Evolutionary conservation across 2,797 vertebrate species (phyloP), one percentile per base, ranked within the genome.

Genomic region (Lycodopsis pacificus): DNA sequence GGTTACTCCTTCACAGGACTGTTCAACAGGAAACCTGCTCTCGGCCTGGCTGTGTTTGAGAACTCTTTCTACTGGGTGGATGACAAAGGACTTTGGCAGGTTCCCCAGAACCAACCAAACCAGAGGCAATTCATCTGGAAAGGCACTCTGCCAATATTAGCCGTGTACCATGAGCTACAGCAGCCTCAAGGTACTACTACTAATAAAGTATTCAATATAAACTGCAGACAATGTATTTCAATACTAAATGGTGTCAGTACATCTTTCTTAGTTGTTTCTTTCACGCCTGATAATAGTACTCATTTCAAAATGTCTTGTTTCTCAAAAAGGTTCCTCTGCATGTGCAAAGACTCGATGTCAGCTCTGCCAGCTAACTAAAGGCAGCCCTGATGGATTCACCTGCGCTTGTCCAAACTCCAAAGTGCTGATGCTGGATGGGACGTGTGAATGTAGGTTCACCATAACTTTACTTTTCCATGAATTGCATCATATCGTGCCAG

Each of bases 31-130:
- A 88, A 88, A 30, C 80, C 74, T 0, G 87, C 92, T 36, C 86
- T 90, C 0, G 87, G 94, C 44, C 89, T 98, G 20, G 94, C 94
- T 0, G 94, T 95, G 7, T 97, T 97, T 63, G 96, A 93, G 83
- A 91, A 91, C 54, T 91, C 63, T 1, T 96, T 98, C 90, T 96
- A 95, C 88, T 97, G 96, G 96, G 85, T 91, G 0, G 96, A 97
- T 32, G 88, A 92, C 71, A 86, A 77, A 12, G 94, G 93, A 22
- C 81, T 97, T 56, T 93, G 94, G 91, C 92, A 83, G 1, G 88
- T 92, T 32, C 81, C 94, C 3, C 91, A 77, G 85, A 86, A 71
- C 4, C 88, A 86, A 11, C 92, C 88, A 0, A 81, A 59, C 46
- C 83, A 93, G 36, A 95, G 84, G 0, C 88, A 62, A 0, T 86